Conservation (phyloP, 1,140 invertebrate genomes). For the Caenorhabditis latens region DNA sequence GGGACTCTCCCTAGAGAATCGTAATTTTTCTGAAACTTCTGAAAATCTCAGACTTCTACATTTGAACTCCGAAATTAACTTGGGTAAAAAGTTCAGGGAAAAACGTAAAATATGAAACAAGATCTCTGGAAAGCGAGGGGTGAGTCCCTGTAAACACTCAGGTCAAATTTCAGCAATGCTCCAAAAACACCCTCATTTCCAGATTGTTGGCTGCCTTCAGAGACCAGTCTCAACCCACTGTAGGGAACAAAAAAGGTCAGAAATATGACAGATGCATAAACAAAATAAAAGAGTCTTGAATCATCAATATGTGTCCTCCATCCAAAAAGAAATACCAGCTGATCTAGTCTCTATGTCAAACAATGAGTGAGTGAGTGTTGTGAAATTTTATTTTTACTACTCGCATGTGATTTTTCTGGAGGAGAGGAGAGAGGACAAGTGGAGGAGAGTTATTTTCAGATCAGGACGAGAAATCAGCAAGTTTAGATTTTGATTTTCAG, state of each 20-base stretch:
- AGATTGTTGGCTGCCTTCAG: not conserved
- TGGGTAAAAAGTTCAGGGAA: not conserved
- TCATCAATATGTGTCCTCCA: not conserved
- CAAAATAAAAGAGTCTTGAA: not conserved
- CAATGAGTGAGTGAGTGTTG: not conserved
- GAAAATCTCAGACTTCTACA: no score
- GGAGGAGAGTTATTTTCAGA: no score
- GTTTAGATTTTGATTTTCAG: no score
- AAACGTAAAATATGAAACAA: not conserved
- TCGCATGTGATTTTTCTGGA: not conserved
- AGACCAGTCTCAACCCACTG: not conserved
- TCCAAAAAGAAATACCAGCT: not conserved
- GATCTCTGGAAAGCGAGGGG: not conserved
- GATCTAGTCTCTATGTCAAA: slow-evolving; percentile 21
- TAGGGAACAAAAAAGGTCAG: not conserved
- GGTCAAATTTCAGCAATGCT: slow-evolving; percentile 9
- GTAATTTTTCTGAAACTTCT: no score
- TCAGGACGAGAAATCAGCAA: no score
- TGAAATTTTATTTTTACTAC: not conserved
- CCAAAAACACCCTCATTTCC: not conserved
- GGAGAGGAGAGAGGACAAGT: not conserved
- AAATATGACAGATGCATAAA: not conserved
- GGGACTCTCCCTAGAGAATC: no score
- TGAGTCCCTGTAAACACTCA: slow-evolving; percentile 16
- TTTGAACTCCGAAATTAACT: no score